Conservation (phyloP, 2,113 vertebrate genomes). For the Pituophis catenifer region DNA sequence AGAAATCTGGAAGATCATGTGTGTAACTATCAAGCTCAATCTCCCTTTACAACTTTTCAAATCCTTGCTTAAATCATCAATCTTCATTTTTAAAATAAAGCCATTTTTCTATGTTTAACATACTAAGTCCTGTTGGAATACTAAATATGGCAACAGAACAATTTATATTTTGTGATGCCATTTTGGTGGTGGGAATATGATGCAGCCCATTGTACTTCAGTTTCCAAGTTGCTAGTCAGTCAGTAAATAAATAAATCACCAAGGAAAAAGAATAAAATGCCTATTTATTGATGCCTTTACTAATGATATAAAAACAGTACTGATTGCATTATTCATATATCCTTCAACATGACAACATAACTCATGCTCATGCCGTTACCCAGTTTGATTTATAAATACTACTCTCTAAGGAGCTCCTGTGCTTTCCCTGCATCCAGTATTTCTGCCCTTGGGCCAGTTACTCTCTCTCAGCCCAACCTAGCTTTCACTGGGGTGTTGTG, state of each 20-base stretch:
- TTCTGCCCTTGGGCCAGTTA: neutral
- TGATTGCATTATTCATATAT: neutral
- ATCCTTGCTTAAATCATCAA: neutral
- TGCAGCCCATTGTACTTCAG: neutral
- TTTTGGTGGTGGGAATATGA: neutral
- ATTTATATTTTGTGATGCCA: too few species aligned
- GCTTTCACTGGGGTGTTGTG: neutral
- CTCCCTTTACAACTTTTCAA: neutral
- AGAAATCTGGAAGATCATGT: neutral
- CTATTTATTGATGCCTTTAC: neutral
- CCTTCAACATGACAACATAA: neutral
- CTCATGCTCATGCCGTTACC: neutral
- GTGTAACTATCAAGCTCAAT: neutral
- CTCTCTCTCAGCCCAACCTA: neutral
- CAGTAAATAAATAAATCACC: neutral
- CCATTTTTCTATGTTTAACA: neutral
- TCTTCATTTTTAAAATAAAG: neutral
- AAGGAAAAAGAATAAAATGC: neutral
- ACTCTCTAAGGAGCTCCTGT: neutral
- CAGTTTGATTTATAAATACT: neutral
- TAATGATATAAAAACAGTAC: neutral
- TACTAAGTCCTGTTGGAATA: neutral
- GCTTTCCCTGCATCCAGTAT: neutral
- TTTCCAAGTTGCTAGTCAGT: neutral
- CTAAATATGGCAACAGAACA: neutral